Percentiles rank a stretch among this genome's conserved stretches.
These are phyloP conservation scores for Smittia aterrima DNA, from an alignment of 2,888 invertebrate species.

Conservation along the genomic window DNA sequence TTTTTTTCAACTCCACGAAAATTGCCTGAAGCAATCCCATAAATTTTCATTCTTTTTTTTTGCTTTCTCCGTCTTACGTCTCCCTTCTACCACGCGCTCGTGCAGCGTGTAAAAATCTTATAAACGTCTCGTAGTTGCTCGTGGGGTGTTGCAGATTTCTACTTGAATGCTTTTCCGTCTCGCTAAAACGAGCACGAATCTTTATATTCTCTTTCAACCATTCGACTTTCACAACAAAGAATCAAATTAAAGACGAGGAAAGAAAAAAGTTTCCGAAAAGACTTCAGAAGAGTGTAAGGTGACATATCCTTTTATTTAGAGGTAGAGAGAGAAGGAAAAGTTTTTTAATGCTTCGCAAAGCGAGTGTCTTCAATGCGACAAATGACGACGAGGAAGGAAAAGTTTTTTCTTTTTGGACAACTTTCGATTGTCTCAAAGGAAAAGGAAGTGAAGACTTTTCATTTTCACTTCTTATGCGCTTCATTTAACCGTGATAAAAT, in stretches of 20 bases:
- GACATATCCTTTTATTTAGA: slow-evolving; percentile 7
- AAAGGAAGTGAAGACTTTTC: neutral
- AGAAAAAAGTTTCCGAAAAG: neutral
- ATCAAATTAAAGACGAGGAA: neutral
- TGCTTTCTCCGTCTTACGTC: neutral
- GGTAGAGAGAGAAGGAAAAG: neutral
- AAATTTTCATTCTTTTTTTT: slow-evolving; percentile 21
- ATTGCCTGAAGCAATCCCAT: neutral
- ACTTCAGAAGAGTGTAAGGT: slow-evolving; percentile 12
- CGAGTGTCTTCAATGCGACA: neutral
- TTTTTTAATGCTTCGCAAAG: neutral
- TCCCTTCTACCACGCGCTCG: neutral
- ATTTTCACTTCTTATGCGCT: slow-evolving; percentile 8
- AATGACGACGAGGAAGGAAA: slow-evolving; percentile 6
- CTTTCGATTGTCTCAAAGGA: neutral
- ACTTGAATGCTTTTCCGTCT: neutral
- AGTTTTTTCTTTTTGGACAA: neutral
- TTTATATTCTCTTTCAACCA: neutral
- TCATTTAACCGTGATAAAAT: neutral
- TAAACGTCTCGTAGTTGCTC: slow-evolving; percentile 18
- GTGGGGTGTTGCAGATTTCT: slow-evolving; percentile 29
- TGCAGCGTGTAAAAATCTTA: slow-evolving; percentile 19
- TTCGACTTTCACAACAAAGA: neutral
- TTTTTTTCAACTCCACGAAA: slow-evolving; percentile 9
- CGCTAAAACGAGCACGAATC: neutral